Base-by-base conservation (phyloP, 2,888 invertebrate species). In the Pammene aurita region DNA sequence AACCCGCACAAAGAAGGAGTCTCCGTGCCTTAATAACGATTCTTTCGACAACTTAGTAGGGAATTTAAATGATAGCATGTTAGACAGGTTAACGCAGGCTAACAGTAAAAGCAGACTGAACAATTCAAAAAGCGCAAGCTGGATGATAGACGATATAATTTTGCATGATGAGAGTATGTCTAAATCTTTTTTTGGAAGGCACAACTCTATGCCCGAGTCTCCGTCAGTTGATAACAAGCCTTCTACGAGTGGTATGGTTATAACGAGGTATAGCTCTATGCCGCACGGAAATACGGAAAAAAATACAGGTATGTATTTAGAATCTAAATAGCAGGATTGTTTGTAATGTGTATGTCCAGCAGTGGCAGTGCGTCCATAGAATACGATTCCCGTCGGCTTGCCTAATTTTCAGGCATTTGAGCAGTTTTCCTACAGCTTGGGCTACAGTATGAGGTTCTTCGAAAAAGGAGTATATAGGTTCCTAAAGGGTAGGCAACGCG, bases 151-250 rank as follows among this genome's bases (percentile, higher is more conserved):
- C 70, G 89, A 90, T 69, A 66, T 86, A 16, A 70, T 81, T 41
- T 73, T 83, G 16, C 82, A 87, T 78, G 84, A 85, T 35, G 79
- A 80, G 10, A 89, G 86, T 75, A 86, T 87, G n/a, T 79, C 86
- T 9, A 90, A 84, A 73, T 83, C 82, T 13, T 76, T 83, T 65
- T 90, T 93, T 77, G 80, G 83, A 0, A 82, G 93, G 2, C 87
- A 92, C 70, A 92, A 78, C 72, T 92, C 93, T 0, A 93, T 93
- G 93, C 93, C 93, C 0, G 90, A 85, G 69, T 92, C 93, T 26
- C 92, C 93, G 9, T 82, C 85, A 16, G 74, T 73, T 2, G 78
- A 71, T 11, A 84, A 83, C 71, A 87, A 83, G 71, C 88, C 90
- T 52, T 89, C 90, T 4, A 89, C 87, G 13, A 92, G 89, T 81